phyloP scores from a whole-genome alignment of 2,113 vertebrate genomes.

The Hepsetus odoe region DNA sequence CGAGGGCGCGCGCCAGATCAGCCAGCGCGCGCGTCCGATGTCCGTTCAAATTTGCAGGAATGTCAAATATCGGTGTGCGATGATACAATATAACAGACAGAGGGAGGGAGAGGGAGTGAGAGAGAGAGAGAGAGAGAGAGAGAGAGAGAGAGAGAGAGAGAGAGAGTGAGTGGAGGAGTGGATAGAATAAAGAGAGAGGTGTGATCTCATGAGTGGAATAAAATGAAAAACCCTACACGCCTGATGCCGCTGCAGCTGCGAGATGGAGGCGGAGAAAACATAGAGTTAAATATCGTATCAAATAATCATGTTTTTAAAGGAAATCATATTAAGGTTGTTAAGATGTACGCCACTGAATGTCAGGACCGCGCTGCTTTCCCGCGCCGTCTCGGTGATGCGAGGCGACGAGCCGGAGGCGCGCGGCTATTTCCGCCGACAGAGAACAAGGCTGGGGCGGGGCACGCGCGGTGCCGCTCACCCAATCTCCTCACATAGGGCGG shows the following conservation, averaged over 20 bases:
- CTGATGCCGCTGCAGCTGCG: slow-evolving; percentile 46
- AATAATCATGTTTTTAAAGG: slow-evolving; percentile 65
- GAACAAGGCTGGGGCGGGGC: slow-evolving; percentile 64
- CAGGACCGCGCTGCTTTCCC: slow-evolving; percentile 66
- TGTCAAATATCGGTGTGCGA: slow-evolving; percentile 19
- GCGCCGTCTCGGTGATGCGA: slow-evolving; percentile 67
- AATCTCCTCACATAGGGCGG: slow-evolving; percentile 64
- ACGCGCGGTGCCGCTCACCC: slow-evolving; percentile 45
- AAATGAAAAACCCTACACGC: slow-evolving; percentile 50
- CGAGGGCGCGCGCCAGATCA: neutral
- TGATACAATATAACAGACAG: slow-evolving; percentile 9
- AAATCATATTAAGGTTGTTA: slow-evolving; percentile 68
- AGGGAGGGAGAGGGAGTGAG: neutral
- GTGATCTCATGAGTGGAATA: slow-evolving; percentile 37
- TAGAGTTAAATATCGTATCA: slow-evolving; percentile 67
- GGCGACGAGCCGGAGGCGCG: slow-evolving; percentile 63
- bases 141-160: slow-evolving; percentile 28
- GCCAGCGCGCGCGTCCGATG: neutral
- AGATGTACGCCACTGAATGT: slow-evolving; percentile 66
- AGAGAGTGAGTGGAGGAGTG: no score
- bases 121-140: slow-evolving; percentile 1
- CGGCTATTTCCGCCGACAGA: slow-evolving; percentile 72
- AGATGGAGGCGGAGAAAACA: slow-evolving; percentile 46
- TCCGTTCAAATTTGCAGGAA: slow-evolving; percentile 26
- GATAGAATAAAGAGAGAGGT: no score